phyloP scores from a whole-genome alignment of 2,113 vertebrate genomes.

The Oceanodroma tethys region DNA sequence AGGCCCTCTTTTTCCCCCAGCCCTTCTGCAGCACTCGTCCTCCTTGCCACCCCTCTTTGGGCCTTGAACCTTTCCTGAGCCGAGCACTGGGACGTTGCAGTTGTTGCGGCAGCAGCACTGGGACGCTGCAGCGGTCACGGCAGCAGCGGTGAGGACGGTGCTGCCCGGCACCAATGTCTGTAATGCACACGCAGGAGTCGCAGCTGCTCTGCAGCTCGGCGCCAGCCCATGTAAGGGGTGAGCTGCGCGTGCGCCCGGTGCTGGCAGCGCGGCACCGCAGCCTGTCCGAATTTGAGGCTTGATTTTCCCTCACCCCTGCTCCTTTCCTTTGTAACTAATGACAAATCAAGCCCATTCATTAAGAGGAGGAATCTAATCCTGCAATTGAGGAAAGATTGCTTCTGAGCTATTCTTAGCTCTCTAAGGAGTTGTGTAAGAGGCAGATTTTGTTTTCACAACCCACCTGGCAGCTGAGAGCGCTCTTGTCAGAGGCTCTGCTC shows the following conservation, averaged over 20 bases:
- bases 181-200: fast-evolving
- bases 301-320: not conserved
- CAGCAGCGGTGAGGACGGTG: not conserved
- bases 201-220: not conserved
- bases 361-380: not conserved
- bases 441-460: not conserved
- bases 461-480: not conserved
- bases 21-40: not conserved
- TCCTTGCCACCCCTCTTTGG: not conserved
- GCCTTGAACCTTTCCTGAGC: not conserved
- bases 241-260: not conserved
- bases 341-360: not conserved
- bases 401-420: not conserved
- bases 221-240: not conserved
- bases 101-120: fast-evolving
- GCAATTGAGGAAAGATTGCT: not conserved
- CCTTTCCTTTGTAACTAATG: not conserved
- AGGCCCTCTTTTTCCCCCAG: not conserved
- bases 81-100: fast-evolving
- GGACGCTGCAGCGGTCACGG: fast-evolving
- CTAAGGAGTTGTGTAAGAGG: not conserved
- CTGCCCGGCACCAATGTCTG: not conserved
- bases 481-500: not conserved
- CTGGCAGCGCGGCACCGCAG: not conserved
- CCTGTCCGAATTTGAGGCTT: not conserved